Evolutionary conservation across 2,797 vertebrate genomes (phyloP), one percentile per base, ranked within the genome.

Genomic region (Fistularia commersonii): DNA sequence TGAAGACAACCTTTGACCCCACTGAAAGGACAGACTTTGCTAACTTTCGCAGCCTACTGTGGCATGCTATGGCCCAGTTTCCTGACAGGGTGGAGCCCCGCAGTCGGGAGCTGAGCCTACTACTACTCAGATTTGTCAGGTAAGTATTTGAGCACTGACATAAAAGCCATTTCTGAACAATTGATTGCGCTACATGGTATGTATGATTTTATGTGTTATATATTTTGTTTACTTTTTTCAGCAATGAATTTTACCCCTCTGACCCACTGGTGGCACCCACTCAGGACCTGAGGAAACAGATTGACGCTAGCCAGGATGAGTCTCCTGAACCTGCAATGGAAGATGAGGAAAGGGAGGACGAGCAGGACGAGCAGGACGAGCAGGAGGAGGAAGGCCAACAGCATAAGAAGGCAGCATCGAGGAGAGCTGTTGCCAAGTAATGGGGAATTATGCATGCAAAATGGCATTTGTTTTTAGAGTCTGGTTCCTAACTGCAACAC

Each of bases 101-200:
- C 9, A 96, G 93, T 1, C 89, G 95, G 36, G 93, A 99, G 11
- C 94, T 99, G 53, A 94, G 88, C 6, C 96, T 96, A 0, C 90
- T 99, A 69, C 91, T 99, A 59, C 87, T 99, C 58, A 83, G 94
- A 46, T 99, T 99, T 74, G 92, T 99, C 84, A 91, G 87, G 97
- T 98, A n/a, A 36, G 33, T 37, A 10, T 41, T 15, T 11, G 41
- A 12, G 43, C 10, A 3, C 11, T 11, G 13, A 10, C 11, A 4
- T 15, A 36, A 10, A 10, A 36, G 35, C 7, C 2, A 10, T 36
- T 36, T 10, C 35, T 36, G 35, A 10, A 36, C 35, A 10, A 23
- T 23, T 23, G 23, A 23, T 23, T 23, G 4, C 23, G 23, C 23
- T 23, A 23, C 23, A 23, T 23, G 23, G 23, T 23, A 23, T 23